These are phyloP conservation scores for Ursus arctos DNA, from an alignment of 2,113 vertebrate species.

Conservation along the genomic window DNA sequence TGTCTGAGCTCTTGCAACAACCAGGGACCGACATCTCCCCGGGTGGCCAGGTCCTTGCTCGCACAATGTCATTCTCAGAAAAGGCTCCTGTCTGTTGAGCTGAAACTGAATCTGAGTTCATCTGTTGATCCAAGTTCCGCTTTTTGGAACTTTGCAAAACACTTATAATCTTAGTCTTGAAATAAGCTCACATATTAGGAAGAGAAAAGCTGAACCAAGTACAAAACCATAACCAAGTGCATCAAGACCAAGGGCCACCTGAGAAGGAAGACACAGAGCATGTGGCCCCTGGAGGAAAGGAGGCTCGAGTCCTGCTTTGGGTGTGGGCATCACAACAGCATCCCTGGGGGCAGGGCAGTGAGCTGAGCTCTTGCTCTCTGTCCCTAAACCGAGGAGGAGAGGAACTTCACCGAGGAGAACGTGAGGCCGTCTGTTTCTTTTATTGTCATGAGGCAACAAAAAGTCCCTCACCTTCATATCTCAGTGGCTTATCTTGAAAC, in stretches of 20 bases:
- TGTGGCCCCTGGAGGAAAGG: background rate
- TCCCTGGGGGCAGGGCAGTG: background rate
- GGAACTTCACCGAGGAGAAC: background rate
- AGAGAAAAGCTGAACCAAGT: background rate
- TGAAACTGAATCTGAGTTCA: background rate
- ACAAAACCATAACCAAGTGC: background rate
- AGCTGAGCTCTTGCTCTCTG: background rate
- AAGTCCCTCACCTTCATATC: background rate
- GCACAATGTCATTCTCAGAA: conserved; percentile 39
- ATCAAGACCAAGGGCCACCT: no score
- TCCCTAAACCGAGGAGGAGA: background rate
- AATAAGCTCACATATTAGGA: background rate
- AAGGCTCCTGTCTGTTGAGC: conserved; percentile 7
- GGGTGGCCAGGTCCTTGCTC: background rate
- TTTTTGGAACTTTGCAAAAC: conserved; percentile 5
- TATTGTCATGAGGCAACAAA: background rate
- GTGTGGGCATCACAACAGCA: background rate
- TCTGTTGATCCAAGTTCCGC: background rate
- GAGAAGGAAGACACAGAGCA: background rate
- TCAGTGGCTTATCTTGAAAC: background rate
- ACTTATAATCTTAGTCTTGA: background rate
- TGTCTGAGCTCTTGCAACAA: background rate
- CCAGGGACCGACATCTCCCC: background rate
- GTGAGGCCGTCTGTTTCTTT: background rate
- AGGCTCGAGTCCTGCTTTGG: background rate